phyloP scores from a whole-genome alignment of 2,888 invertebrate species.

The Druceiella hillmani region DNA sequence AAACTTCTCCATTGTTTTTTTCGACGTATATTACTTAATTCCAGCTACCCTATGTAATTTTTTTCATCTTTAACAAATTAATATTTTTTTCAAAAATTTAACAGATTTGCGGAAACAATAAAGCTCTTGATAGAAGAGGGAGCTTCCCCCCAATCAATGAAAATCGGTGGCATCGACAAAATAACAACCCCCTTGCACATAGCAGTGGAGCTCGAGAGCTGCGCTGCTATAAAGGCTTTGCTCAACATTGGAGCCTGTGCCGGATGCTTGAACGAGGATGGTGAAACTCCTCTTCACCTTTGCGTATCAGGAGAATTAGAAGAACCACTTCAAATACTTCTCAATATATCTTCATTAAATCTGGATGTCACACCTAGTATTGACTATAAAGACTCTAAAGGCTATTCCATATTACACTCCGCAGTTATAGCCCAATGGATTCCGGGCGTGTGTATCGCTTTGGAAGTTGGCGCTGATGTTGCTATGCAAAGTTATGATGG shows the following conservation, averaged over 20 bases:
- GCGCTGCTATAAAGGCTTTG: conserved; percentile 39
- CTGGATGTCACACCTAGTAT: conserved; percentile 32
- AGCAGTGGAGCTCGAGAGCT: conserved; percentile 41
- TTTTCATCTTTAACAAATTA: too few species aligned
- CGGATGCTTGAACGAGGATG: conserved; percentile 37
- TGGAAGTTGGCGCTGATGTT: conserved; percentile 50
- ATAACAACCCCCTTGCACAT: conserved; percentile 48
- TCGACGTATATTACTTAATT: too few species aligned
- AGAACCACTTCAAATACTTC: conserved; percentile 37
- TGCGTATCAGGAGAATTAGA: conserved; percentile 42
- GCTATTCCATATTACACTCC: conserved; percentile 49
- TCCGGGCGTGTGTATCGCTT: conserved; percentile 45
- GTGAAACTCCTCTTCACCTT: conserved; percentile 48
- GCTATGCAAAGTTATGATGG: conserved; percentile 43
- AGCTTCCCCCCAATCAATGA: conserved; percentile 32
- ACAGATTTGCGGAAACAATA: conserved; percentile 34
- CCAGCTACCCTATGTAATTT: too few species aligned
- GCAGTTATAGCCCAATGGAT: conserved; percentile 49
- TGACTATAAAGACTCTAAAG: conserved; percentile 43
- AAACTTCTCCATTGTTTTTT: too few species aligned
- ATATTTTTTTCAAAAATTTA: not conserved
- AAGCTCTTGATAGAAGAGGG: conserved; percentile 33
- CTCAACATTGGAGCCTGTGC: conserved; percentile 39
- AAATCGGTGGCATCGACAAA: conserved; percentile 26
- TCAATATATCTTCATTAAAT: conserved; percentile 18